phyloP scores from a whole-genome alignment of 2,797 vertebrate genomes.

The Pachyuromys duprasi region DNA sequence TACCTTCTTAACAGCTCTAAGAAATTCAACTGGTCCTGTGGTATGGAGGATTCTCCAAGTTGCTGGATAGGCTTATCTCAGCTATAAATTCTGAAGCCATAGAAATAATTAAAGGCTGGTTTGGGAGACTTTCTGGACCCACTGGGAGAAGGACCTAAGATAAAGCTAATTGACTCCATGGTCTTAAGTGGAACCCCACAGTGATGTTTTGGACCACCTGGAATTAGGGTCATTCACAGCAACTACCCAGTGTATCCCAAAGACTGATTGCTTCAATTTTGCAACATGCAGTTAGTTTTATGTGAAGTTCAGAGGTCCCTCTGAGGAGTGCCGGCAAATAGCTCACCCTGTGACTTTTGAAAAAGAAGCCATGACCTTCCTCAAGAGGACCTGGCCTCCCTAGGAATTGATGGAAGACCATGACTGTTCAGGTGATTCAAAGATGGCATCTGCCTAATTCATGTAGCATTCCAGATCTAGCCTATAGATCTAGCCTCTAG shows the following conservation, averaged over 20 bases:
- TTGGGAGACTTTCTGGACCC: accelerated
- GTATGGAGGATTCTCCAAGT: background rate
- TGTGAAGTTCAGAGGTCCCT: background rate
- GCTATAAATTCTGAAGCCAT: background rate
- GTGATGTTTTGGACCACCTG: background rate
- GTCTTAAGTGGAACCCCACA: background rate
- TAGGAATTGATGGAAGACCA: background rate
- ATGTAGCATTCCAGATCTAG: background rate
- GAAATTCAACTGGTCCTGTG: background rate
- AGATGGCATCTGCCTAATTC: background rate
- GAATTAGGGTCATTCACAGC: background rate
- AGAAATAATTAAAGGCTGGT: too few relatives aligned
- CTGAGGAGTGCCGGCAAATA: background rate
- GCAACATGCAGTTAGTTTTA: background rate
- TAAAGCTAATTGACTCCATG: background rate
- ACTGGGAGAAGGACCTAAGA: background rate
- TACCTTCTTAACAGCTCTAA: background rate
- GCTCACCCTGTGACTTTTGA: background rate
- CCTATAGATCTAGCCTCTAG: too few relatives aligned
- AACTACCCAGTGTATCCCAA: background rate
- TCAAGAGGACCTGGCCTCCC: background rate
- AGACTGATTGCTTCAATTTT: background rate
- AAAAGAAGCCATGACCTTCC: background rate
- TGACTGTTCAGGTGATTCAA: background rate
- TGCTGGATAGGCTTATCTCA: background rate